phyloP scores from a whole-genome alignment of 2,797 vertebrate genomes.

The Argya squamiceps region DNA sequence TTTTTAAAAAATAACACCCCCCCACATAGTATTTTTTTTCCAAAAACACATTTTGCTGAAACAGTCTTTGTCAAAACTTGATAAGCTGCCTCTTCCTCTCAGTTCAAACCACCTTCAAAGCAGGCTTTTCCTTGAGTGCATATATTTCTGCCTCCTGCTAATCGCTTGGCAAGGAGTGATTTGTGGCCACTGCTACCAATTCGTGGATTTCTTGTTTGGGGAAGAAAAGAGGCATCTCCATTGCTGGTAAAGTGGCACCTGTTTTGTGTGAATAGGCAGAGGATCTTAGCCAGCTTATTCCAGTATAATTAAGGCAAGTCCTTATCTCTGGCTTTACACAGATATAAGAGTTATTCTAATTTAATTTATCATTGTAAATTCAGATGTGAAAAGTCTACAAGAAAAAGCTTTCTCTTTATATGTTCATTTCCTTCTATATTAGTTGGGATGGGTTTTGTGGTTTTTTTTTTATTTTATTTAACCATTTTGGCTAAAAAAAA shows the following conservation, averaged over 20 bases:
- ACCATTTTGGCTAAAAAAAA: background rate
- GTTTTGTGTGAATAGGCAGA: background rate
- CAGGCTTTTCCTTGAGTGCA: background rate
- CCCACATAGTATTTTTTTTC: background rate
- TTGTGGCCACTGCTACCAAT: background rate
- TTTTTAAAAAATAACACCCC: background rate
- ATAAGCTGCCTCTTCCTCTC: background rate
- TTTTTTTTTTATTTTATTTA: background rate
- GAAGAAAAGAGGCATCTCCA: background rate
- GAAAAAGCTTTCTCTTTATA: background rate
- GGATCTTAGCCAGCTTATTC: background rate
- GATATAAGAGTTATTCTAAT: background rate
- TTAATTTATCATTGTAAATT: background rate
- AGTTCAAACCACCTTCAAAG: background rate
- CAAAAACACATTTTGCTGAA: background rate
- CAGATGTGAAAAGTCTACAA: background rate
- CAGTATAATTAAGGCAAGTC: background rate
- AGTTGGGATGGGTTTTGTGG: fast-evolving
- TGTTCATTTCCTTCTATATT: background rate
- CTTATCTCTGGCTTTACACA: background rate
- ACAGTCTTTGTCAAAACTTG: background rate
- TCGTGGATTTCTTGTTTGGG: background rate
- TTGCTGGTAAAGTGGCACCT: background rate
- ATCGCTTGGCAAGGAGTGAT: background rate
- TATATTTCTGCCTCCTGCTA: background rate